Conservation (phyloP, 2,113 vertebrate species). For the Ictidomys tridecemlineatus region DNA sequence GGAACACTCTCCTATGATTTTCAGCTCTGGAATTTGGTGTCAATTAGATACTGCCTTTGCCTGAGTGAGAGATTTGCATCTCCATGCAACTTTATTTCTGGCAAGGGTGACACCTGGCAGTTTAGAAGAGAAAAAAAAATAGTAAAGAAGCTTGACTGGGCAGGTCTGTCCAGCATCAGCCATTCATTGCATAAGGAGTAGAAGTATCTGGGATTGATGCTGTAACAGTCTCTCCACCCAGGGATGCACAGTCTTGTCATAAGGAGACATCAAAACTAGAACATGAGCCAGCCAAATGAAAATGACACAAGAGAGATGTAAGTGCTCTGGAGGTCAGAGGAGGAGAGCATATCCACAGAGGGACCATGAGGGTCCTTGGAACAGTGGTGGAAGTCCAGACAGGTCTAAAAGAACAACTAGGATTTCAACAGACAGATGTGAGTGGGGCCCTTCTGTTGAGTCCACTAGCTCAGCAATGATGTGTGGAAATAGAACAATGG, state of each 20-base stretch:
- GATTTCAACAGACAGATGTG: not conserved
- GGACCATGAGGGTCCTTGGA: not conserved
- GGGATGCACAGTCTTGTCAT: not conserved
- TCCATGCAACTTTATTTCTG: slow-evolving; percentile 1
- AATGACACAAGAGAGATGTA: not conserved
- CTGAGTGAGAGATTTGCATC: not conserved
- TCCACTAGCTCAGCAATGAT: not conserved
- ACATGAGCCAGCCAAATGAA: not conserved
- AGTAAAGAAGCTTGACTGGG: not conserved
- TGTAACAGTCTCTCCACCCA: not conserved
- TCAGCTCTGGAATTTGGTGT: not conserved
- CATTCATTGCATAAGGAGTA: not conserved
- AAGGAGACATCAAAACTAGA: not conserved
- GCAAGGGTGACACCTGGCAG: not conserved
- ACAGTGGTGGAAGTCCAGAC: not conserved
- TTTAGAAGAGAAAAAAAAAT: not conserved
- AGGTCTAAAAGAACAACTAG: not conserved
- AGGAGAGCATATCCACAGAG: not conserved
- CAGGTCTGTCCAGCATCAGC: not conserved
- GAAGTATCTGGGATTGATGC: not conserved
- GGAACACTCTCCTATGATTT: not conserved
- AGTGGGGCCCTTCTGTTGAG: fast-evolving
- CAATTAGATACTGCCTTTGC: not conserved
- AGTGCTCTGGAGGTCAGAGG: not conserved
- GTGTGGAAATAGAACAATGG: not conserved